phyloP scores from a whole-genome alignment of 2,113 vertebrate genomes.

The Circaetus gallicus region DNA sequence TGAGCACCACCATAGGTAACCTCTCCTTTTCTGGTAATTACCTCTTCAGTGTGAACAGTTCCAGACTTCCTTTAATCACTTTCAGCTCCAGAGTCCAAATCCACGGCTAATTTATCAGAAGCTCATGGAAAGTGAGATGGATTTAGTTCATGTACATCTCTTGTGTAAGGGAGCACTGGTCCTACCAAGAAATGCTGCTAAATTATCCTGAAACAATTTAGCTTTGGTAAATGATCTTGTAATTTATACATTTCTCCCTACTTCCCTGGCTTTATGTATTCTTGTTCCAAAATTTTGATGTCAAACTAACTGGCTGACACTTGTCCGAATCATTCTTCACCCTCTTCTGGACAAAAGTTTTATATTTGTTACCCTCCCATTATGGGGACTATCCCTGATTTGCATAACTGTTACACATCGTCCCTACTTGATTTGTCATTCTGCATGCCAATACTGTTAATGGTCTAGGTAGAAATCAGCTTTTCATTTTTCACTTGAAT shows the following conservation, averaged over 20 bases:
- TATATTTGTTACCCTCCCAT: background rate
- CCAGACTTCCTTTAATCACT: background rate
- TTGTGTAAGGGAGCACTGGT: background rate
- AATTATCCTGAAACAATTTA: background rate
- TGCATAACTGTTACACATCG: background rate
- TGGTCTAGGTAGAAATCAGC: background rate
- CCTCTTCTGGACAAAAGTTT: background rate
- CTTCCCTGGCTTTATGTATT: background rate
- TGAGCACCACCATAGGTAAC: background rate
- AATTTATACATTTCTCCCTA: background rate
- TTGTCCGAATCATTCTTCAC: background rate
- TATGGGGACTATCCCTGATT: background rate
- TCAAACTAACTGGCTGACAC: background rate
- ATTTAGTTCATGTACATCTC: background rate
- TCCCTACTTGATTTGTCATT: rapidly evolving
- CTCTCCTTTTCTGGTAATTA: background rate
- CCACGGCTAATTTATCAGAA: background rate
- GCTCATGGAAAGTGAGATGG: background rate
- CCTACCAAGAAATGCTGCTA: background rate
- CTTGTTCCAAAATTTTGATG: background rate
- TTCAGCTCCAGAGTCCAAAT: background rate
- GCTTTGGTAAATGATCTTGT: background rate
- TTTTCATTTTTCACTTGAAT: background rate
- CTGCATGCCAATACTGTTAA: background rate
- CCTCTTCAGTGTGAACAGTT: background rate